Evolutionary conservation across 1,140 invertebrate species (phyloP).

Genomic region (Homarus americanus): DNA sequence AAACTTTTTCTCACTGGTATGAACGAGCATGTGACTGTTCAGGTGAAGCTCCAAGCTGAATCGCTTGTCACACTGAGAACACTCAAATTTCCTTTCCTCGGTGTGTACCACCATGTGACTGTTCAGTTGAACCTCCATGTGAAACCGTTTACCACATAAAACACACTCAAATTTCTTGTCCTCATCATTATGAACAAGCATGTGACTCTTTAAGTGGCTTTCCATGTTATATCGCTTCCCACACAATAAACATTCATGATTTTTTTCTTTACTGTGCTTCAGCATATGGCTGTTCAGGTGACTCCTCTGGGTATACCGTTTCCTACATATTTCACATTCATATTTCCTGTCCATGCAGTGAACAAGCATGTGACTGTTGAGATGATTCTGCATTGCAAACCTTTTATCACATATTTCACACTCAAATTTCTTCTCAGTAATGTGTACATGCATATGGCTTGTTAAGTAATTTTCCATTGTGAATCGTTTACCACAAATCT

Average conservation of each 20-base stretch:
- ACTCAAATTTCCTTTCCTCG: constrained; percentile 49
- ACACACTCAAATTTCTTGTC: constrained; percentile 86
- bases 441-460: constrained; percentile 58
- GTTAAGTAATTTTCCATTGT: constrained; percentile 59
- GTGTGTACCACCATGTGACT: constrained; percentile 76
- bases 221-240: constrained; percentile 63
- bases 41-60: constrained; percentile 57
- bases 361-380: constrained; percentile 75
- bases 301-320: constrained; percentile 51
- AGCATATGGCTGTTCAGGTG: constrained; percentile 71
- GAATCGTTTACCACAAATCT: constrained; percentile 55
- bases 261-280: constrained; percentile 75
- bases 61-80: constrained; percentile 49
- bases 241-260: constrained; percentile 56
- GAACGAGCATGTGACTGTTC: constrained; percentile 63
- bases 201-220: constrained; percentile 88
- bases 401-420: constrained; percentile 70
- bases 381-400: constrained; percentile 71
- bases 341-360: constrained; percentile 74
- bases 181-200: constrained; percentile 85
- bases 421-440: constrained; percentile 55
- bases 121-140: constrained; percentile 85
- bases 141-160: constrained; percentile 91
- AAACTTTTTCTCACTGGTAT: constrained; percentile 81
- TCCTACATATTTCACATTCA: constrained; percentile 75